phyloP scores from a whole-genome alignment of 1,140 invertebrate species.

The Diorhabda carinulata region DNA sequence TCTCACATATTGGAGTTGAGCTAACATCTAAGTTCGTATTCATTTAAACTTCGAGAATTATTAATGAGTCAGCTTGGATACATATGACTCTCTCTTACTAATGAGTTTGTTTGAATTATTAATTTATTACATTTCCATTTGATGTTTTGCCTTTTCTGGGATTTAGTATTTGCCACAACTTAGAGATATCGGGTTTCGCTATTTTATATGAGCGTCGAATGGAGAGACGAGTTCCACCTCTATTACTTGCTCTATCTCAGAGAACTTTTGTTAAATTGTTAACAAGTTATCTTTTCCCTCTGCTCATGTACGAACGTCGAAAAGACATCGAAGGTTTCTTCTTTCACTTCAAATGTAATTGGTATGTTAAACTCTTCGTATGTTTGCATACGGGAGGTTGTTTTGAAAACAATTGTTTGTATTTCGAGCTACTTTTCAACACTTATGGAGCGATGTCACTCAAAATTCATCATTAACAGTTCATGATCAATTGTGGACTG shows the following conservation, averaged over 20 bases:
- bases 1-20: conserved; percentile 43
- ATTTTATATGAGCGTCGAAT: background rate
- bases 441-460: no score
- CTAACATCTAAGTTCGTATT: conserved; percentile 43
- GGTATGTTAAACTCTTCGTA: no score
- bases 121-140: conserved; percentile 39
- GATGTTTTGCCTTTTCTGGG: conserved; percentile 6
- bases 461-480: no score
- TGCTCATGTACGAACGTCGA: no score
- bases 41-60: conserved; percentile 46
- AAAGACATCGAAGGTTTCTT: no score
- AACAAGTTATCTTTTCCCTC: no score
- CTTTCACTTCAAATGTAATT: no score
- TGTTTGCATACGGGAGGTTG: no score
- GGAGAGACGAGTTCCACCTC: background rate
- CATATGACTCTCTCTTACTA: conserved; percentile 38
- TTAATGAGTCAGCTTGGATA: conserved; percentile 45
- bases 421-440: no score
- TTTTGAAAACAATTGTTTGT: no score
- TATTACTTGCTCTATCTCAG: background rate
- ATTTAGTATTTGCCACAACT: background rate
- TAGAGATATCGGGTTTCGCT: background rate
- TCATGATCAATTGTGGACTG: no score
- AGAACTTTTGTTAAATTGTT: no score
- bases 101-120: conserved; percentile 45